Percentiles rank a stretch among this genome's conserved stretches.
These are phyloP conservation scores for Trichomycterus rosablanca DNA, from an alignment of 2,113 vertebrate species.

Conservation along the genomic window DNA sequence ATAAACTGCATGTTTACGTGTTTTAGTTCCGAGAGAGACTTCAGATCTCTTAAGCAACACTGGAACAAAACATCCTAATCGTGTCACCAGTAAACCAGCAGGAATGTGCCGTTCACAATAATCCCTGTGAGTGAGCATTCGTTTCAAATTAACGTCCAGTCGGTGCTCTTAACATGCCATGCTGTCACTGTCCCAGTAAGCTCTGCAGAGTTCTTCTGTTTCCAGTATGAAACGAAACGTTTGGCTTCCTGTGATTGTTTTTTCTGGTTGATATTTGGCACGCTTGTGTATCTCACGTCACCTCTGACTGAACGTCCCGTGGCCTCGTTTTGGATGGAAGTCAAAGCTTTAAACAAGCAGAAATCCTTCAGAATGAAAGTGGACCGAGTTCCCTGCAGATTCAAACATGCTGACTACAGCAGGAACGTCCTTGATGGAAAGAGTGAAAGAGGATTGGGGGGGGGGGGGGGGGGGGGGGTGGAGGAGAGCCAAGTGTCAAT, in stretches of 20 bases:
- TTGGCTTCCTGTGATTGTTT: not conserved
- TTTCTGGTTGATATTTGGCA: not conserved
- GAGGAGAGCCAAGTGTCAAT: not conserved
- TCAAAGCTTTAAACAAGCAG: not conserved
- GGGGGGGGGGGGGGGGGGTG: not conserved
- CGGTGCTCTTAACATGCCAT: conserved; percentile 29
- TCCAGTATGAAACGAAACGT: not conserved
- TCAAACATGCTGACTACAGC: not conserved
- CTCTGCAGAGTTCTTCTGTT: no score
- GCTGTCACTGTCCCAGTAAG: conserved; percentile 1
- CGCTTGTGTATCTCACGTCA: no score
- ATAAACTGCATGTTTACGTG: not conserved
- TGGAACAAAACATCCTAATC: no score
- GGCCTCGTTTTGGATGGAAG: no score
- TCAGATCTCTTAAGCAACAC: no score
- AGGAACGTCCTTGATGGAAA: not conserved
- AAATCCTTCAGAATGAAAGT: not conserved
- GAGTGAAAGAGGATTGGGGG: not conserved
- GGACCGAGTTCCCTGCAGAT: not conserved
- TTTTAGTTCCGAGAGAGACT: not conserved
- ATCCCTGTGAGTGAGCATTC: conserved; percentile 15
- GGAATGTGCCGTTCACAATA: not conserved
- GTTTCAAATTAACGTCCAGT: conserved; percentile 30
- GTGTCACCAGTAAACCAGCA: no score
- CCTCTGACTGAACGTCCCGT: no score